Percentiles rank a stretch among this genome's conserved stretches.
These are phyloP conservation scores for Cephus spinipes DNA, from an alignment of 2,888 invertebrate species.

Conservation along the genomic window DNA sequence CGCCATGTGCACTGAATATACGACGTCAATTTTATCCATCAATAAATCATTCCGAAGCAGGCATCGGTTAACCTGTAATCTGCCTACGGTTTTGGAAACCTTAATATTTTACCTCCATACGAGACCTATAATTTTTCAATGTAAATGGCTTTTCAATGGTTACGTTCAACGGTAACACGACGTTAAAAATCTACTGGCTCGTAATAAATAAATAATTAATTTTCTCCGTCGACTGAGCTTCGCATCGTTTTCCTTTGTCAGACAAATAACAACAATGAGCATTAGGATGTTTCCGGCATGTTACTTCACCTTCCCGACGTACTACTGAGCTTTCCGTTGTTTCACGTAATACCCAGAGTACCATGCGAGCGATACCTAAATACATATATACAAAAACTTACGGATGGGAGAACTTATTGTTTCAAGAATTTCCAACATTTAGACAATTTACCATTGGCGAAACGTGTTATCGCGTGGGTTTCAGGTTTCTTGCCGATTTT, in stretches of 20 bases:
- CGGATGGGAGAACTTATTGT: not conserved
- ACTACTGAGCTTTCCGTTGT: not conserved
- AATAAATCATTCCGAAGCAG: slow-evolving; percentile 47
- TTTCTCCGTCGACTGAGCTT: not conserved
- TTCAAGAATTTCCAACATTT: not conserved
- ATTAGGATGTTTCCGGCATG: not conserved
- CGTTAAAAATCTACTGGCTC: not conserved
- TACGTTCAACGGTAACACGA: not conserved
- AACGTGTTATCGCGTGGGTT: not conserved
- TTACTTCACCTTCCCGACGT: not conserved
- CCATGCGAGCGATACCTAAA: not conserved
- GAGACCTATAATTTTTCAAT: not conserved
- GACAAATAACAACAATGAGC: not conserved
- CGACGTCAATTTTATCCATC: slow-evolving; percentile 41
- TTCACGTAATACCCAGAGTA: not conserved
- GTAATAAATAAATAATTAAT: not conserved
- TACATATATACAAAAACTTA: not conserved
- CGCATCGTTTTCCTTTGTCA: not conserved
- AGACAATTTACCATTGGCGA: not conserved
- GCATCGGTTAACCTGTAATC: slow-evolving; percentile 38
- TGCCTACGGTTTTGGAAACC: slow-evolving; percentile 26
- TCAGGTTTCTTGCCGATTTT: not conserved
- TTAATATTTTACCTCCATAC: not conserved
- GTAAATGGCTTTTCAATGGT: not conserved
- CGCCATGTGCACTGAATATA: slow-evolving; percentile 33